Evolutionary conservation across 2,888 invertebrate genomes (phyloP).

Genomic region (Ochropleura plecta): DNA sequence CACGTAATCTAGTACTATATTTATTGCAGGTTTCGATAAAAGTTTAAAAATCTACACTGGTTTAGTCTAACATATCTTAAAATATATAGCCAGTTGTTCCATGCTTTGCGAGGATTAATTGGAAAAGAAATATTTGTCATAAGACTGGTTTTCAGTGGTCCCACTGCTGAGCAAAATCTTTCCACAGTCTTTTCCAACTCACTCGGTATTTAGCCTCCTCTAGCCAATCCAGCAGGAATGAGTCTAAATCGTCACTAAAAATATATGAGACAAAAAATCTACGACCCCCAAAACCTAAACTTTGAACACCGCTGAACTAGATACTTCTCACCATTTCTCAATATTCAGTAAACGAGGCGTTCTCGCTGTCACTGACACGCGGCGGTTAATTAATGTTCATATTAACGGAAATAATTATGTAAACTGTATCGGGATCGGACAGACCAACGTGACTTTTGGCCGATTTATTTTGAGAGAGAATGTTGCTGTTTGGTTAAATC

Average conservation of each 20-base stretch:
- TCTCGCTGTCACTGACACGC: constrained; percentile 58
- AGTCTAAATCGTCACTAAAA: neutral
- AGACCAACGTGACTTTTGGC: constrained; percentile 1
- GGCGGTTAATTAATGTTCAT: constrained; percentile 64
- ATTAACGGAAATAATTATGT: constrained; percentile 63
- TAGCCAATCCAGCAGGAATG: too few relatives aligned
- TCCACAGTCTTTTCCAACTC: too few relatives aligned
- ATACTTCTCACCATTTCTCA: constrained; percentile 64
- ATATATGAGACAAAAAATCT: neutral
- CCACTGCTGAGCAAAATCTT: too few relatives aligned
- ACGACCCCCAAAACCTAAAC: neutral
- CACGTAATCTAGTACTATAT: too few relatives aligned
- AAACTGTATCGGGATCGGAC: constrained; percentile 51
- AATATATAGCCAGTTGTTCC: neutral
- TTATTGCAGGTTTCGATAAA: neutral
- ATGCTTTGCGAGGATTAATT: too few relatives aligned
- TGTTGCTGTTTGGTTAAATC: neutral
- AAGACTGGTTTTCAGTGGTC: too few relatives aligned
- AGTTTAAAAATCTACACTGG: neutral
- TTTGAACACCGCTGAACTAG: constrained; percentile 45
- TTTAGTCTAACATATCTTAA: neutral
- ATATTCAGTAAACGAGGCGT: constrained; percentile 56
- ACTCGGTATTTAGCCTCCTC: too few relatives aligned
- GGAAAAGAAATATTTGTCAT: too few relatives aligned
- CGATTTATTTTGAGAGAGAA: neutral